Base-by-base conservation (phyloP, 2,113 vertebrate species). In the Motacilla tschutschensis region DNA sequence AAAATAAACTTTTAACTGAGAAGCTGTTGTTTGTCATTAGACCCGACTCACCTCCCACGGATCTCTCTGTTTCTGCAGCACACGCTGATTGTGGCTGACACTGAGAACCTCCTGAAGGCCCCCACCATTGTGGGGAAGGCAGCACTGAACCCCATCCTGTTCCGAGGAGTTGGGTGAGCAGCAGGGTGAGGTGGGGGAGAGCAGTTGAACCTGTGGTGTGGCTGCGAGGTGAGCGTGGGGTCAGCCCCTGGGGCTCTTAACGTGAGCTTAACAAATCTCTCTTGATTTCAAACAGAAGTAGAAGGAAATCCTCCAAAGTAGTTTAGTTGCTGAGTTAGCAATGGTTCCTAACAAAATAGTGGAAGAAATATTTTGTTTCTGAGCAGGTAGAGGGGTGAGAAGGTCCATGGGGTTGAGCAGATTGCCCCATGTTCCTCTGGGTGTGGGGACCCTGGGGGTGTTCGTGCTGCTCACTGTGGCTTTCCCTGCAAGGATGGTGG, bases 161-260 rank as follows among this genome's bases (percentile, higher is more conserved):
- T 99, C 93, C 98, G 98, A 87, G 99, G 99, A 63, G 99, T 99
- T 22, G 99, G 99, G 99, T 99, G 92, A 98, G 99, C 74, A 57
- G 43, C 12, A 44, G 9, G 9, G 0, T 33, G 3, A 21, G 25
- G 4, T n/a, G 55, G 65, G 77, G 44, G 25, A 17, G 28, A 5
- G 13, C 33, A n/a, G 1, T 31, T 24, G 17, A 53, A 48, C 8
- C 15, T 7, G 2, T 3, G 10, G 17, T 44, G 58, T 36, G n/a
- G 17, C 36, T n/a, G 31, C 0, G 2, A 48, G 26, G 31, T 16
- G 13, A 17, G 36, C 0, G 0, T 29, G 12, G n/a, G n/a, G 19
- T 33, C 21, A 22, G 57, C 14, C 8, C 9, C 64, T 19, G 29
- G 11, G 21, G 14, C 33, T 79, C 53, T 35, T 16, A 9, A 54